Base-by-base conservation (phyloP, 2,888 invertebrate species). In the Hirtodrosophila histrioides region DNA sequence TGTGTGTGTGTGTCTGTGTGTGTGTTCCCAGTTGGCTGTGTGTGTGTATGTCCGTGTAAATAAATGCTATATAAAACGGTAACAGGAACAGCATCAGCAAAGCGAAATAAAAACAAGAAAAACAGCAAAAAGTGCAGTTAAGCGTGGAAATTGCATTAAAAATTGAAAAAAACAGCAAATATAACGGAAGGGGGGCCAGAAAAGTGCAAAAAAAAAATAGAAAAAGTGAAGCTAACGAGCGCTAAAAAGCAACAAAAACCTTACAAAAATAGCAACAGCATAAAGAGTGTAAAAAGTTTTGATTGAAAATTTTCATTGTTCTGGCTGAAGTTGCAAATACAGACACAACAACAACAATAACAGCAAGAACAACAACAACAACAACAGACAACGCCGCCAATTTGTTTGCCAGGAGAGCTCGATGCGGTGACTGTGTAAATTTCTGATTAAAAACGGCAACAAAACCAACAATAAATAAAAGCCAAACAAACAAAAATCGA, bases 61-160 rank as follows among this genome's bases (percentile, higher is more conserved):
- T 85, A 82, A 82, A 78, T 83, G 80, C 86, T 62, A 66, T 76
- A 79, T 64, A 71, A 69, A 86, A 43, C 44, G 54, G 53, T 62
- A 64, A 58, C 36, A 51, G 44, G 46, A 63, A 50, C 51, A 50
- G 37, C 35, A 50, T 10, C 54, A 50, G 57, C 63, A 63, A 63
- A 65, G 63, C 69, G 67, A 48, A 76, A n/a, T n/a, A n/a, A n/a
- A n/a, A n/a, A n/a, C n/a, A n/a, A n/a, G n/a, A n/a, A 56, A 46
- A 68, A 62, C 57, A 69, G 68, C 68, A 71, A 79, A 78, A 84
- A 84, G 81, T 76, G 84, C 84, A 86, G 71, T 86, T 71, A 71
- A 84, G 81, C 78, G 86, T 75, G 73, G 81, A 85, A 84, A 85
- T 85, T 85, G 86, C 86, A 85, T 84, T 84, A 84, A 86, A 81